Conservation (phyloP, 2,113 vertebrate genomes). For the Muntiacus reevesi region DNA sequence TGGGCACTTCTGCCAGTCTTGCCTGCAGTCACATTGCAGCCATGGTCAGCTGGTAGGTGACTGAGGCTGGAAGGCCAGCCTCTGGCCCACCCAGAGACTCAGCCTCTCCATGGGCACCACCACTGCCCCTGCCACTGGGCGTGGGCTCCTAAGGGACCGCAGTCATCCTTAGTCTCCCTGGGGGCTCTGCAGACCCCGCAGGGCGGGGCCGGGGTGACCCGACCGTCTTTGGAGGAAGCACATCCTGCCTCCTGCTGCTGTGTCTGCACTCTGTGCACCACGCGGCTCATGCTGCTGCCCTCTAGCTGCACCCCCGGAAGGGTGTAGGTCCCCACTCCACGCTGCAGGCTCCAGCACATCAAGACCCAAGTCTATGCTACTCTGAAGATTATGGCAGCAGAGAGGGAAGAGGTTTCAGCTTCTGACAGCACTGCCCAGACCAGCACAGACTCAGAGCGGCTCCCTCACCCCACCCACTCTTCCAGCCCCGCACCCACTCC, state of each 20-base stretch:
- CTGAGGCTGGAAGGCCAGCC: not conserved
- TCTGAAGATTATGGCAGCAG: not conserved
- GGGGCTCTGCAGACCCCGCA: not conserved
- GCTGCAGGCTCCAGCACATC: not conserved
- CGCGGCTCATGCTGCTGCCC: rapidly evolving
- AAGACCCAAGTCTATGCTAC: not conserved
- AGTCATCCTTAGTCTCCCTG: not conserved
- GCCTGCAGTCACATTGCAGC: not conserved
- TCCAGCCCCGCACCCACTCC: not conserved
- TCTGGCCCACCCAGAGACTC: not conserved
- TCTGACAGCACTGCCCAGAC: not conserved
- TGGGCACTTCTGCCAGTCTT: not conserved
- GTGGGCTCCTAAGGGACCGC: no score
- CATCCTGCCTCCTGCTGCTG: not conserved
- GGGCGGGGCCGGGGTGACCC: not conserved
- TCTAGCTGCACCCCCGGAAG: not conserved
- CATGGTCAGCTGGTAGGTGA: not conserved
- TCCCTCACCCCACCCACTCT: not conserved
- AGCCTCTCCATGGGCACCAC: not conserved
- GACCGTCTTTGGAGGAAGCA: not conserved
- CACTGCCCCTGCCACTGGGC: not conserved
- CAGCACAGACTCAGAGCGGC: not conserved
- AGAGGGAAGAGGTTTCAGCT: not conserved
- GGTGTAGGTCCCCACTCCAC: not conserved
- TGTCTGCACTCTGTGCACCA: not conserved